These are phyloP conservation scores for Oryzias melastigma DNA, from an alignment of 2,113 vertebrate species.

Conservation along the genomic window DNA sequence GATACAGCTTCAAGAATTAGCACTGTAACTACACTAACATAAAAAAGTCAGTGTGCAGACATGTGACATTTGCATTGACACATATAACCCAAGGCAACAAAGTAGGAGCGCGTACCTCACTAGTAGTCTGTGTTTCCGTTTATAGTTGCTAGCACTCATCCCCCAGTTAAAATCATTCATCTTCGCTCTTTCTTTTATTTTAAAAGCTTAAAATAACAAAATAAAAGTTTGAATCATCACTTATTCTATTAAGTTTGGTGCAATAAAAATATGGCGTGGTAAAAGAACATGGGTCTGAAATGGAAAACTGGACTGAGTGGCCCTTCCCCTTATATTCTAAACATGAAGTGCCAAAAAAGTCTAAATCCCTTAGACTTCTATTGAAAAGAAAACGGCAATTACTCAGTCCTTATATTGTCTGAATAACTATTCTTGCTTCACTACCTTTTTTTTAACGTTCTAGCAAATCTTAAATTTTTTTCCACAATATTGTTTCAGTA, in stretches of 20 bases:
- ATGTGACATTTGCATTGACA: conserved; percentile 17
- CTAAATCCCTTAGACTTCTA: too few relatives aligned
- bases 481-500: too few relatives aligned
- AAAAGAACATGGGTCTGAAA: too few relatives aligned
- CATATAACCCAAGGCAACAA: conserved; percentile 14
- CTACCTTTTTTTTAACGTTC: too few relatives aligned
- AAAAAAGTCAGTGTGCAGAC: conserved; percentile 22
- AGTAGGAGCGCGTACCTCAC: conserved; percentile 6
- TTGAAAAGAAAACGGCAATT: too few relatives aligned
- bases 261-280: too few relatives aligned
- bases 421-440: too few relatives aligned
- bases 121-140: conserved; percentile 2
- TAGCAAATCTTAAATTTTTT: too few relatives aligned
- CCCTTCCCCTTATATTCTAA: too few relatives aligned
- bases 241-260: background rate
- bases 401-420: too few relatives aligned
- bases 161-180: background rate
- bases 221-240: background rate
- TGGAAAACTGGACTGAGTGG: too few relatives aligned
- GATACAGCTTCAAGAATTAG: conserved; percentile 21
- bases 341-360: too few relatives aligned
- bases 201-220: background rate
- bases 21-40: conserved; percentile 30
- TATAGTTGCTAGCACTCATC: background rate
- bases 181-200: background rate